phyloP scores from a whole-genome alignment of 2,113 vertebrate genomes.

The Deroptyus accipitrinus region DNA sequence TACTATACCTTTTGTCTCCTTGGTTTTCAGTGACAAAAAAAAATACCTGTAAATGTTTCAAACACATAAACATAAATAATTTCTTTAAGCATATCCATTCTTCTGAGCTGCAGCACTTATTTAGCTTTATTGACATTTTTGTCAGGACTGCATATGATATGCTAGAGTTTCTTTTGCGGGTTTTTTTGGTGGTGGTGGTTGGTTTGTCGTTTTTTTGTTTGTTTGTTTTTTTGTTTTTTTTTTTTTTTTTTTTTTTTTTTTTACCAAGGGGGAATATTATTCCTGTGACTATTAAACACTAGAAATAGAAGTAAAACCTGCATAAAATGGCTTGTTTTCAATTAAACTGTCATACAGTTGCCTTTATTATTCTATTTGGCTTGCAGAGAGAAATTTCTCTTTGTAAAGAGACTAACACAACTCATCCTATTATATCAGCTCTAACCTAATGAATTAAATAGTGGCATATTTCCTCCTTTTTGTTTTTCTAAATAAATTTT shows the following conservation, averaged over 20 bases:
- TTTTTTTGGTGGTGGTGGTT: neutral
- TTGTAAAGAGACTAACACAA: conserved; percentile 42
- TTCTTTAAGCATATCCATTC: neutral
- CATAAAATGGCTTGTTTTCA: conserved; percentile 1
- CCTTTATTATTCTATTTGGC: conserved; percentile 52
- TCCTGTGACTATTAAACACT: neutral
- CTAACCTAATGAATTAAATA: conserved; percentile 57
- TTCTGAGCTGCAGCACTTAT: conserved; percentile 16
- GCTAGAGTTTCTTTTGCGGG: neutral
- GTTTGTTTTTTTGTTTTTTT: neutral
- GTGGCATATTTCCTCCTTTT: conserved; percentile 29
- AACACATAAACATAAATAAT: neutral
- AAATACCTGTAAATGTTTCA: conserved; percentile 29
- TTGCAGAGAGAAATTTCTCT: conserved; percentile 38
- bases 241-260: neutral
- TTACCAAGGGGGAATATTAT: neutral
- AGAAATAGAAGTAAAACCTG: conserved; percentile 34
- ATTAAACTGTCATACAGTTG: conserved; percentile 31
- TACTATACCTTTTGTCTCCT: conserved; percentile 16
- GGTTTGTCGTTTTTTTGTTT: neutral
- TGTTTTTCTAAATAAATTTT: conserved; percentile 36
- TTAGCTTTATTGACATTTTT: conserved; percentile 29
- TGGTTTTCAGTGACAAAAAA: conserved; percentile 24
- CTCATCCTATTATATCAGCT: conserved; percentile 22
- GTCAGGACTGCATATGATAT: neutral